Evolutionary conservation across 2,888 invertebrate species (phyloP), one percentile per base, ranked within the genome.

Genomic region (Eupithecia exiguata): DNA sequence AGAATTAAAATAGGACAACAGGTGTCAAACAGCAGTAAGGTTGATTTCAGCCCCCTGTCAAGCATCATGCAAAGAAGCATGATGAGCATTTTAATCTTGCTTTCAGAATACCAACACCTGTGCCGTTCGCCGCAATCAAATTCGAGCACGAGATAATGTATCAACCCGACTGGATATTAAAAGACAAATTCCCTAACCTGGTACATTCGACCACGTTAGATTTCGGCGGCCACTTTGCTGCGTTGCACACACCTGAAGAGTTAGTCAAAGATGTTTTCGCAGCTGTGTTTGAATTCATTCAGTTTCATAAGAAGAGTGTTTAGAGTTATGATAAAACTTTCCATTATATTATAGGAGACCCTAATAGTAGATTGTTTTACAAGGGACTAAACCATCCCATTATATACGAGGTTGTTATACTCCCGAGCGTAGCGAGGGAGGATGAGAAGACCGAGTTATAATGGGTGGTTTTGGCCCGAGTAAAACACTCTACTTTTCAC

Each of bases 151-250:
- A 98, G 85, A 83, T 98, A 0, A 38, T 93, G 3, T 95, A 95
- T 71, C 90, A 94, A 71, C 95, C 97, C 0, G 96, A 96, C 78
- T 95, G 95, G 84, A 88, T 97, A 46, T 83, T 97, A 5, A 90
- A 91, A 65, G 94, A 95, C 46, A 96, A 95, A 82, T 97, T 94
- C 84, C 86, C 83, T 0, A 97, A 98, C 84, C 82, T 98, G 43
- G 95, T 97, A 4, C 96, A 96, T 46, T 96, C 96, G 74, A 96
- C 95, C 0, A 95, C 96, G 46, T 86, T 95, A 69, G 91, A 95
- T 0, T 91, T 95, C 16, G 98, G 98, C 1, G 98, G 98, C 0
- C 99, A 99, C 88, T 99, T 98, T 89, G 97, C 97, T 0, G 98
- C 97, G 0, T 92, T 98, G 77, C 97, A 98, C 84, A 95, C 96